A percentile compares a stretch with the other conserved stretches of the same genome.
phyloP scores from a whole-genome alignment of 2,797 vertebrate genomes.

The Heliangelus exortis region DNA sequence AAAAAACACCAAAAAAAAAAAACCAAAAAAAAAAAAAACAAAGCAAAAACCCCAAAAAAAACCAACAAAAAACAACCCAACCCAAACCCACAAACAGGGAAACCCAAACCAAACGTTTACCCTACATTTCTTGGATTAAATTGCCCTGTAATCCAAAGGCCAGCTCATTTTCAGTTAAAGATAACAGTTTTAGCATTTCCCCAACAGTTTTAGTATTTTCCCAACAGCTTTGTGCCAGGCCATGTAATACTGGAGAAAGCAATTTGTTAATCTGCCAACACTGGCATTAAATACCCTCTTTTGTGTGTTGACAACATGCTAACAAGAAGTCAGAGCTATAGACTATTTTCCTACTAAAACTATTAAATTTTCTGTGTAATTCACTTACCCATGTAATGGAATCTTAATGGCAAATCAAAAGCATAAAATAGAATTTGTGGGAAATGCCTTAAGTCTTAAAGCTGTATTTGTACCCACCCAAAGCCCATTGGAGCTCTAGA shows the following conservation, averaged over 20 bases:
- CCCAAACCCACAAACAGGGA: too few relatives aligned
- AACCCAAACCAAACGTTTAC: not conserved
- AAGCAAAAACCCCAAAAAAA: too few relatives aligned
- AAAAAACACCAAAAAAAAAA: too few relatives aligned
- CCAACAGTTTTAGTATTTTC: slow-evolving; percentile 29
- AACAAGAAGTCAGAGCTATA: not conserved
- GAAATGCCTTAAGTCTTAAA: slow-evolving; percentile 54
- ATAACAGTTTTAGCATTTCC: slow-evolving; percentile 18
- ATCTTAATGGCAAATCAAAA: slow-evolving; percentile 61
- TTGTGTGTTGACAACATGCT: slow-evolving; percentile 36
- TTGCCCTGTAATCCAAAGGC: not conserved
- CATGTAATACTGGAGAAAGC: slow-evolving; percentile 21
- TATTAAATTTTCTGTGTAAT: slow-evolving; percentile 42
- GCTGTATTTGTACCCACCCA: not conserved
- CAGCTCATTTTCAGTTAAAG: not conserved
- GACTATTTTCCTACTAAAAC: slow-evolving; percentile 29
- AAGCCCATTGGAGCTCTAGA: not conserved
- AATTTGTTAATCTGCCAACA: slow-evolving; percentile 69
- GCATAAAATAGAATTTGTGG: slow-evolving; percentile 52
- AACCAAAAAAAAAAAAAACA: too few relatives aligned
- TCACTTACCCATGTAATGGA: slow-evolving; percentile 60
- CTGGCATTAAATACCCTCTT: slow-evolving; percentile 42
- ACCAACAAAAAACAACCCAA: too few relatives aligned
- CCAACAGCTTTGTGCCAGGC: slow-evolving; percentile 34
- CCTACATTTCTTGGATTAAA: not conserved